Base-by-base conservation (phyloP, 2,888 invertebrate genomes). In the Eutolmus rufibarbis region DNA sequence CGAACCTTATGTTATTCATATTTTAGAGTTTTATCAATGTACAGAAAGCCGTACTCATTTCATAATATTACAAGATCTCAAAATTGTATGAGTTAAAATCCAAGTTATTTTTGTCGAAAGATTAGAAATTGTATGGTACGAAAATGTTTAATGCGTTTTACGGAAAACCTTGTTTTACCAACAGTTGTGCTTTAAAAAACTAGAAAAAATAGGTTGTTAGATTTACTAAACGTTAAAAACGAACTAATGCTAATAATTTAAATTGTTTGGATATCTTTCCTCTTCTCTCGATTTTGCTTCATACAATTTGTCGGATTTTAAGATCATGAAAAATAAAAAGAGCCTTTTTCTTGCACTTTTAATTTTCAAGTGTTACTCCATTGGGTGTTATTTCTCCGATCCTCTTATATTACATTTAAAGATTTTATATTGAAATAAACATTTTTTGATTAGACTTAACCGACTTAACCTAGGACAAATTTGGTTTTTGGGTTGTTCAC, bases 401-500 rank as follows among this genome's bases (percentile, higher is more conserved):
- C 2, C 8, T 51, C 51, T 19, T 19, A 51, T n/a, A 51, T 51
- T 51, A 51, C 19, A 23, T 66, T 34, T 66, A 66, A 66, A 28
- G 66, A 34, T 8, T 19, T 8, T 66, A 28, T 14, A 66, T 66
- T 66, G 9, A 76, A 76, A 37, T 40, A 76, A 76, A 37, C 0
- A 23, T 12, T 28, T 7, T 37, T 37, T 76, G 76, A 37, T 76
- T 76, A 37, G 31, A 76, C 34, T 34, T 76, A 76, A 76, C 7
- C 66, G 66, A 66, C 66, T 28, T 66, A 23, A 40, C 16, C 76
- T 76, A 40, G n/a, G 40, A 66, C 12, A 28, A 82, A 66, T 82
- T 82, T 82, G 82, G 57, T 82, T 46, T 82, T 43, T 66, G 7
- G 82, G 57, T 57, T 82, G 34, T 19, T 23, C 82, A n/a, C 66